These are phyloP conservation scores for Sisyra terminalis DNA, from an alignment of 2,888 invertebrate genomes.

Conservation along the genomic window DNA sequence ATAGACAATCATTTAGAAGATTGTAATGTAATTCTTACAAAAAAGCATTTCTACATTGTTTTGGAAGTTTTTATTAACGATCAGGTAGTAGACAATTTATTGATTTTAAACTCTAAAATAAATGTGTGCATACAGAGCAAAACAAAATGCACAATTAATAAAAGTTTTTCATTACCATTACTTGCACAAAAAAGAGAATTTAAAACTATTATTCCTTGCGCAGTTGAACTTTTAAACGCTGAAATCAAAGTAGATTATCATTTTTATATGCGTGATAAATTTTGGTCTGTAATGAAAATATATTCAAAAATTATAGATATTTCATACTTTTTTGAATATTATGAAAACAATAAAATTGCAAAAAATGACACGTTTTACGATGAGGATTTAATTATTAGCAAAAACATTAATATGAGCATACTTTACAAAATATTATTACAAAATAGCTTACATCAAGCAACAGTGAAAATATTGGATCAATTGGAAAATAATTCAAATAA, in stretches of 20 bases:
- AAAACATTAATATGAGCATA: background rate
- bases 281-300: background rate
- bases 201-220: constrained; percentile 1
- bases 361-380: background rate
- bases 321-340: background rate
- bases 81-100: background rate
- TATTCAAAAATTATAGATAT: background rate
- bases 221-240: background rate
- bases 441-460: background rate
- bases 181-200: too few relatives aligned
- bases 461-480: background rate
- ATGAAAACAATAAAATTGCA: background rate
- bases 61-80: constrained; percentile 1
- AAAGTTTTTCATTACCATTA: background rate
- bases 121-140: background rate
- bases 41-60: background rate
- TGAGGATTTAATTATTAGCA: background rate
- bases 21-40: background rate
- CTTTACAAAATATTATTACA: background rate
- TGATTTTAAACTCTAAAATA: background rate
- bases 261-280: background rate
- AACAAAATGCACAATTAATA: background rate
- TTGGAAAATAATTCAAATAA: background rate
- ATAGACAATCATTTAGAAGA: background rate
- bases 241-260: background rate